Evolutionary conservation across 1,140 invertebrate genomes (phyloP).

Genomic region (Drosophila kurseongensis): DNA sequence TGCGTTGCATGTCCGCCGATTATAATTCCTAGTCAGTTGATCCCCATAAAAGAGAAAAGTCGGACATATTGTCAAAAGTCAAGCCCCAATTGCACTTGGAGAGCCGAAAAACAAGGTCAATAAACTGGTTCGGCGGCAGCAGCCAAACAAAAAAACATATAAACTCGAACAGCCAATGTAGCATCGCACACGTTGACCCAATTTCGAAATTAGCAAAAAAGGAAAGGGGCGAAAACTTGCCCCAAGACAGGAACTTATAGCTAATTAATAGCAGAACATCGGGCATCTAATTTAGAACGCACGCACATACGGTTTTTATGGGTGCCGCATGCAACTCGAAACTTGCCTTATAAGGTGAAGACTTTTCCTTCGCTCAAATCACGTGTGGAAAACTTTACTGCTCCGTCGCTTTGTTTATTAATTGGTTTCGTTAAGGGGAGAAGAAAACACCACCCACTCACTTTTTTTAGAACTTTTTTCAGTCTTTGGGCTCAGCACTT

Average conservation of each 20-base stretch:
- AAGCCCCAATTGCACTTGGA: conserved; percentile 73
- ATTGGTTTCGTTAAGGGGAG: background rate
- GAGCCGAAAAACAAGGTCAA: conserved; percentile 73
- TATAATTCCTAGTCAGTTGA: conserved; percentile 44
- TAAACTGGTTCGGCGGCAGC: conserved; percentile 71
- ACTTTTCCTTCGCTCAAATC: conserved; percentile 16
- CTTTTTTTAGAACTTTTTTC: conserved; percentile 20
- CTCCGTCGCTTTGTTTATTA: conserved; percentile 27
- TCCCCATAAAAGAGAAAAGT: conserved; percentile 52
- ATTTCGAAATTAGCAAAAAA: conserved; percentile 66
- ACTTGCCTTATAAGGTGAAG: conserved; percentile 70
- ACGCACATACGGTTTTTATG: conserved; percentile 14
- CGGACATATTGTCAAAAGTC: conserved; percentile 74
- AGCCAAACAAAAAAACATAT: conserved; percentile 47
- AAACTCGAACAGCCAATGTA: conserved; percentile 34
- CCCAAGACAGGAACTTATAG: conserved; percentile 8
- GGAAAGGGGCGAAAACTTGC: conserved; percentile 26
- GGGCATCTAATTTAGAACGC: conserved; percentile 8
- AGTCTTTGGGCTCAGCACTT: conserved; percentile 1
- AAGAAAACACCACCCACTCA: conserved; percentile 7
- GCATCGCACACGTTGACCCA: conserved; percentile 68
- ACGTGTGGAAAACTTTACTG: conserved; percentile 9
- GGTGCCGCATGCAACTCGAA: conserved; percentile 17
- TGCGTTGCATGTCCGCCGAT: conserved; percentile 36
- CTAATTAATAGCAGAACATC: conserved; percentile 3